phyloP scores from a whole-genome alignment of 2,797 vertebrate genomes.

The Benthosema pterotum region DNA sequence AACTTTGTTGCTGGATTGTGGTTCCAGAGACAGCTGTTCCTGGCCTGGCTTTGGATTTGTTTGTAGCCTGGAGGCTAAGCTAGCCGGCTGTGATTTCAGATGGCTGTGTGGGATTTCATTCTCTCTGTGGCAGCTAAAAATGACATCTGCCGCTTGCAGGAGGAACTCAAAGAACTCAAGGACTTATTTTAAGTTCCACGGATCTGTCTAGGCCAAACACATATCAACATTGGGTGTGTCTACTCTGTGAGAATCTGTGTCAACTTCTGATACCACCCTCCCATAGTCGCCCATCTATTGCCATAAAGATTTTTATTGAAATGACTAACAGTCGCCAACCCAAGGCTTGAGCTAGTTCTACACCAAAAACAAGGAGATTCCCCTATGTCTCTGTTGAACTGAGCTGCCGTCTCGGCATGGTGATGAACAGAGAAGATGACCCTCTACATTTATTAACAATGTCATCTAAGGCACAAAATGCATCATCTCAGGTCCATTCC shows the following conservation, averaged over 20 bases:
- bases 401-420: no score
- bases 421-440: no score
- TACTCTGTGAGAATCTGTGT: conserved; percentile 2
- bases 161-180: conserved; percentile 7
- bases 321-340: background rate
- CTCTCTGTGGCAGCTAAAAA: background rate
- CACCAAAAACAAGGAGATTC: background rate
- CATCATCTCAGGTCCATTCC: no score
- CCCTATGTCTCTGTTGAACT: no score
- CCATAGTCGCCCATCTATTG: background rate
- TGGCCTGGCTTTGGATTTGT: conserved; percentile 1
- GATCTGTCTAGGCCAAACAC: conserved; percentile 4
- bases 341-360: background rate
- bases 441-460: no score
- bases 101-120: background rate
- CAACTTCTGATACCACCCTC: background rate
- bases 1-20: no score
- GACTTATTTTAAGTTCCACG: conserved; percentile 1
- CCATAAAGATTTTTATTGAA: background rate
- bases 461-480: no score
- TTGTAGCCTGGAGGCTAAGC: conserved; percentile 5
- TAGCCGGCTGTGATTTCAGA: conserved; percentile 1
- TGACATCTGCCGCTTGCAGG: conserved; percentile 6
- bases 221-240: background rate
- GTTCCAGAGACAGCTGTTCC: background rate